Evolutionary conservation across 2,797 vertebrate genomes (phyloP).

Genomic region (Cyclopterus lumpus): DNA sequence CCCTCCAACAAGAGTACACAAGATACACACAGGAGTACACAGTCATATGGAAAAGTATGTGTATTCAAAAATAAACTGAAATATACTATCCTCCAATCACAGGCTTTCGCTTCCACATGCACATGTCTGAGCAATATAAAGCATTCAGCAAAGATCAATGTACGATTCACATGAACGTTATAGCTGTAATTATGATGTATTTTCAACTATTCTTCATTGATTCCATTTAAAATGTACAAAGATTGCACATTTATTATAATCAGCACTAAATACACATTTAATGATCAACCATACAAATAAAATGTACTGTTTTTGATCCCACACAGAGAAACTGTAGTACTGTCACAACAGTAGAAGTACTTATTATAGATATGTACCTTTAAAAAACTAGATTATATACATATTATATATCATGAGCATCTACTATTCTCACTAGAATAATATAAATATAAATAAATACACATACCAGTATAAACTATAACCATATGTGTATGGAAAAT

Average conservation of each 20-base stretch:
- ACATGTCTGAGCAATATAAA: no score
- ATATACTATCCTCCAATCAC: no score
- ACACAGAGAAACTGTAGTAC: neutral
- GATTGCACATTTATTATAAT: no score
- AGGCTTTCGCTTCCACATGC: no score
- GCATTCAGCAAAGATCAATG: no score
- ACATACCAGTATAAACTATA: neutral
- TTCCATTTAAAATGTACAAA: no score
- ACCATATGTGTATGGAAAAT: neutral
- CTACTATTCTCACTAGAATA: neutral
- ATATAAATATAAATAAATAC: no score
- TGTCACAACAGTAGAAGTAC: neutral
- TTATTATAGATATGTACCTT: neutral
- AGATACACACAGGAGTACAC: neutral
- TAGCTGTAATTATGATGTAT: no score
- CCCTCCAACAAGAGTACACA: constrained; percentile 44
- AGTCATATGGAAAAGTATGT: no score
- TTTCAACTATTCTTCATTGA: no score
- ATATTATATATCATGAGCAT: neutral
- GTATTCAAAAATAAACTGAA: no score
- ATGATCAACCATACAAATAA: neutral
- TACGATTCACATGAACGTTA: no score
- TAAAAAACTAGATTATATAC: neutral
- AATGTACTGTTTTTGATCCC: neutral
- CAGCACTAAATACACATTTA: neutral